Evolutionary conservation across 2,888 invertebrate species (phyloP), one percentile per base, ranked within the genome.

Genomic region (Ichneumoninae sp.): DNA sequence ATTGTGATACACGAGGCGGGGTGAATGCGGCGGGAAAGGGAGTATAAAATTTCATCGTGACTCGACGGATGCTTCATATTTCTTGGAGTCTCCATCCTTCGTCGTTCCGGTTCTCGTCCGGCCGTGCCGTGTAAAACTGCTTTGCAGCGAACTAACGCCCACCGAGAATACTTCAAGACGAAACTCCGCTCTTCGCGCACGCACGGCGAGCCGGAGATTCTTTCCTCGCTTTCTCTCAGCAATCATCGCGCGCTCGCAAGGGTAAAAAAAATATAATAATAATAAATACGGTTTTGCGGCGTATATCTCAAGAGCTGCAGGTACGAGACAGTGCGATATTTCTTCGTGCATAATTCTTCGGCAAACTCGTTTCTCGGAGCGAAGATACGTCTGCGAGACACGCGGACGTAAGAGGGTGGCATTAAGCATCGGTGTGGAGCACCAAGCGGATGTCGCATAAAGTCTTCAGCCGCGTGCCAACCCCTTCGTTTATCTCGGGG

Each of bases 111-210:
- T 50, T 65, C 70, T 30, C 66, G 54, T 79, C 70, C 65, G 40
- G 50, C 52, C 74, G 73, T 13, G 50, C 26, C 57, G 57, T 36
- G 82, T 52, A 7, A 77, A 81, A 68, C 78, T 87, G 82, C 85
- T 81, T 87, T 83, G 75, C 68, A 50, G 36, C 54, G 50, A 19
- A 66, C 33, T 54, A 73, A 76, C 57, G 74, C 54, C 77, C 75
- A 81, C 85, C 81, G 74, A 78, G 78, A 75, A 81, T 85, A 19
- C 60, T 70, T 69, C 22, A 19, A 52, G 30, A 26, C 63, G 65
- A 65, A 26, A 74, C 33, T 63, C 30, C 60, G 13, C 16, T 30
- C 5, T 26, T 22, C 30, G 60, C 26, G 13, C 60, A 33, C 16
- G 30, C 60, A 33, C 16, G 30, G 60, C 60, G 30, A n/a, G 33